phyloP scores from a whole-genome alignment of 2,888 invertebrate species.

The Amphimallon solstitiale region DNA sequence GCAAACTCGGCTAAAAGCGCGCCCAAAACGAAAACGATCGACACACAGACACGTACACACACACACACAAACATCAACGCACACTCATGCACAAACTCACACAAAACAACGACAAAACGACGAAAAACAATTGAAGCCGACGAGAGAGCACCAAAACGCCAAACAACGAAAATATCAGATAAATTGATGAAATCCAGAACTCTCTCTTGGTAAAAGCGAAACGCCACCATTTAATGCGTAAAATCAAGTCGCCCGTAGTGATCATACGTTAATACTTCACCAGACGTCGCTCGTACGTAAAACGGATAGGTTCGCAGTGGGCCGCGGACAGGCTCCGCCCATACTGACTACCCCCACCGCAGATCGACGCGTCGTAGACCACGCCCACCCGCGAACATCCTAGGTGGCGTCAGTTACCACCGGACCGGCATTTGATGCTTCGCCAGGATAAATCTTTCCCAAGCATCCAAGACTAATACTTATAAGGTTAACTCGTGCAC shows the following conservation, averaged over 20 bases:
- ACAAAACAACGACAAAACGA: not conserved
- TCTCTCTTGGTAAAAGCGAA: constrained; percentile 34
- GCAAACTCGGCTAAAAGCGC: too few relatives aligned
- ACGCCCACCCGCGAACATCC: constrained; percentile 48
- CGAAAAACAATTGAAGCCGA: not conserved
- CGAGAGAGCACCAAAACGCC: not conserved
- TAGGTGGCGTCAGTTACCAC: constrained; percentile 42
- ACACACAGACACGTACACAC: not conserved
- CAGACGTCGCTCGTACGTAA: not conserved
- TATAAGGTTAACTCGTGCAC: constrained; percentile 44
- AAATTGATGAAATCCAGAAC: not conserved
- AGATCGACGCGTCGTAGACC: constrained; percentile 42
- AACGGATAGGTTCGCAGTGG: constrained; percentile 4
- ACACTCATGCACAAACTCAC: not conserved
- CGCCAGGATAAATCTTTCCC: constrained; percentile 50
- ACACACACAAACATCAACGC: not conserved
- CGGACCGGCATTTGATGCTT: constrained; percentile 51
- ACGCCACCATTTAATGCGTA: constrained; percentile 58
- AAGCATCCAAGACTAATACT: constrained; percentile 48
- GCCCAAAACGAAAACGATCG: not conserved
- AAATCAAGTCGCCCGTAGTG: constrained; percentile 54
- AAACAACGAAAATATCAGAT: not conserved
- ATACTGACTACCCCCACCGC: constrained; percentile 48
- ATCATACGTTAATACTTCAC: constrained; percentile 41
- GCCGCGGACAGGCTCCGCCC: constrained; percentile 10